These are phyloP conservation scores for Anguilla japonica DNA, from an alignment of 2,113 vertebrate genomes.

Conservation along the genomic window DNA sequence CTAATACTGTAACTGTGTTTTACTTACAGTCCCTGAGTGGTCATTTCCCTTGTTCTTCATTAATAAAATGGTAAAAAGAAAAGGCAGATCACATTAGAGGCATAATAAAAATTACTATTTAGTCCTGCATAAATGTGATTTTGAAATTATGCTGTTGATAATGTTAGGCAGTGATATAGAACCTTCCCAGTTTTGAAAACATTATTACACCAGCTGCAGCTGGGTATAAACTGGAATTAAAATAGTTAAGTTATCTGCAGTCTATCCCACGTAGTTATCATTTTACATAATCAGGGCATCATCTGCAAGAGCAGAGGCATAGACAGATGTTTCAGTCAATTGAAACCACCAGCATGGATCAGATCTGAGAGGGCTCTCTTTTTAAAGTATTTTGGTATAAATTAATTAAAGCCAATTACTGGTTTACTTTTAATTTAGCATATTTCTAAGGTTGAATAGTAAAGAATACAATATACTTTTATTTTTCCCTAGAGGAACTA, in stretches of 20 bases:
- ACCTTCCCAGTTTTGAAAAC: background rate
- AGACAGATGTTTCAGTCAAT: background rate
- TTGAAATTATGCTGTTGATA: background rate
- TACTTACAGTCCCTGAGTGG: background rate
- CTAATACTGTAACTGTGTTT: background rate
- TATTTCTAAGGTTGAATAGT: too few species aligned
- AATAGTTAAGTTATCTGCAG: too few species aligned
- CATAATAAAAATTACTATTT: background rate
- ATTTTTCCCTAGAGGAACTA: too few species aligned
- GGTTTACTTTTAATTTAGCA: too few species aligned
- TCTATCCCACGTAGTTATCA: too few species aligned
- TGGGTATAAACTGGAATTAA: too few species aligned
- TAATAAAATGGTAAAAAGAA: background rate
- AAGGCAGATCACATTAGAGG: background rate
- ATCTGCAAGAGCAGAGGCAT: background rate
- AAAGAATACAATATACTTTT: too few species aligned
- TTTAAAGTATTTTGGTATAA: background rate
- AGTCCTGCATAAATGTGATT: background rate
- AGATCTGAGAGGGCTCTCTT: background rate
- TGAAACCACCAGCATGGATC: background rate
- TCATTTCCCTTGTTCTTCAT: background rate
- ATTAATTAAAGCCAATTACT: too few species aligned
- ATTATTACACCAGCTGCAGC: too few species aligned
- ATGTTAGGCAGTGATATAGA: background rate
- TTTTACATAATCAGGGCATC: background rate